Conservation (phyloP, 1,140 invertebrate species). For the Caenorhabditis brenneri region DNA sequence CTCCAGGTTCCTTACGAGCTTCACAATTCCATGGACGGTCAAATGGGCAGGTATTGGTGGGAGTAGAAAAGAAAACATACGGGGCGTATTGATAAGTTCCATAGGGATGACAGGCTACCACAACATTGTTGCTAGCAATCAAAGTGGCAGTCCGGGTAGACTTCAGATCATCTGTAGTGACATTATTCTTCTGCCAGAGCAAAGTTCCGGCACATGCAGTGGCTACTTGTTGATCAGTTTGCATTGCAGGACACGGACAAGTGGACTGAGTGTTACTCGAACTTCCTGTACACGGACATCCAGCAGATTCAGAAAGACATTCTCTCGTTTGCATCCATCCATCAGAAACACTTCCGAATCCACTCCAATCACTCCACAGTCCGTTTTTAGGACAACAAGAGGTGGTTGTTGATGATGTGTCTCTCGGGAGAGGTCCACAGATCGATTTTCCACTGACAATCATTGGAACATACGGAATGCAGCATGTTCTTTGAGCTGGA, state of each 20-base stretch:
- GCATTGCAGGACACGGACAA: neutral
- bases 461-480: neutral
- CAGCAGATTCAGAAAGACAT: neutral
- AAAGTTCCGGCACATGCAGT: neutral
- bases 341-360: neutral
- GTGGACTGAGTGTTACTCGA: neutral
- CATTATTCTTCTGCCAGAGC: neutral
- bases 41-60: too few species aligned
- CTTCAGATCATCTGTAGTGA: neutral
- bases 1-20: neutral
- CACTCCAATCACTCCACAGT: neutral
- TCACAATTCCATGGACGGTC: neutral
- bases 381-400: neutral
- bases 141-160: neutral
- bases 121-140: neutral
- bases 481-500: neutral
- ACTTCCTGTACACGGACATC: neutral
- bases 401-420: neutral
- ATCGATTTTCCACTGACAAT: neutral
- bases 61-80: too few species aligned
- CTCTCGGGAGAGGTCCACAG: neutral
- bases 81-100: too few species aligned
- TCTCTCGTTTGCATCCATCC: neutral
- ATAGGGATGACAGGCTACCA: neutral
- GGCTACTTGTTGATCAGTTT: neutral